Base-by-base conservation (phyloP, 2,797 vertebrate species). In the Yasuhikotakia modesta region DNA sequence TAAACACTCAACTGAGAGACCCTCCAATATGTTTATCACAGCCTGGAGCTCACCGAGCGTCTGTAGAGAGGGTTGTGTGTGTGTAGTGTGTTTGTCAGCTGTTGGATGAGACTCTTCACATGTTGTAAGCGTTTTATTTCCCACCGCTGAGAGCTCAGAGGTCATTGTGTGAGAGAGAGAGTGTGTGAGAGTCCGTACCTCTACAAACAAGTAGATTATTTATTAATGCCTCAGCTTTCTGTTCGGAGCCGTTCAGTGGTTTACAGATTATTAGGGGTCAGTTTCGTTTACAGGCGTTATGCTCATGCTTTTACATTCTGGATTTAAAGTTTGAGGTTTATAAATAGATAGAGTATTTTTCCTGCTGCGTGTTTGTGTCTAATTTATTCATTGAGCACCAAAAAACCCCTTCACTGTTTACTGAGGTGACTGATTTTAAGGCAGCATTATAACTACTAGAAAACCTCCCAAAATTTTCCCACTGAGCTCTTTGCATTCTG, bases 171-270 rank as follows among this genome's bases (percentile, higher is more conserved):
- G 53, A 67, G 43, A 76, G 63, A 61, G 52, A 69, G 74, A 63
- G 75, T 52, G 45, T 16, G 19, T 11, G 32, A 71, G 68, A 78
- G 48, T 71, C 65, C 12, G 32, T 65, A 30, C 48, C 64, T 78
- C 35, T 61, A 78, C 68, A 70, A 78, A 71, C 45, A 78, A 78
- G 75, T 77, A 66, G 75, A 77, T 77, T n/a, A 78, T 78, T 71
- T 70, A 71, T 64, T 48, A 53, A 50, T 22, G 24, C 32, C 39
- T 35, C 45, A 65, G 70, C 61, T 69, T 78, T 63, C 76, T 64
- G 21, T 70, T 70, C 22, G 48, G 11, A 35, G 7, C 21, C 50
- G 53, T 60, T 69, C 30, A n/a, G 73, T 27, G 22, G 50, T 66
- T 67, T 39, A 39, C 19, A 22, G 46, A 73, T 52, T 73, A 57